Conservation (phyloP, 2,797 vertebrate species). For the Myotis myotis region DNA sequence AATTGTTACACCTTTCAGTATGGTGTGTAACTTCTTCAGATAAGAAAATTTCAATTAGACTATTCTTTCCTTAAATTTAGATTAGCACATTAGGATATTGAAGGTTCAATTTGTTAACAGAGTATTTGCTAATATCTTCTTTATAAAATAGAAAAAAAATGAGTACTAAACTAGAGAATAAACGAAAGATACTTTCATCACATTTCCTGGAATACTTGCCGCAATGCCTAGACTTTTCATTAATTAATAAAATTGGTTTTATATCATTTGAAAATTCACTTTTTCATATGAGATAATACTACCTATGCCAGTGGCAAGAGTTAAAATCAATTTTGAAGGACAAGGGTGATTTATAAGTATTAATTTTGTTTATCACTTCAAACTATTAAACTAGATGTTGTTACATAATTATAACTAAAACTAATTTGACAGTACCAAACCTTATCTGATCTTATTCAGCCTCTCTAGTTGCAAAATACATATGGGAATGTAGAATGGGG, state of each 20-base stretch:
- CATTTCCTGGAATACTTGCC: slow-evolving; percentile 56
- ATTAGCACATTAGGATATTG: background rate
- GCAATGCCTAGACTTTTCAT: slow-evolving; percentile 64
- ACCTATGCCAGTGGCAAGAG: slow-evolving; percentile 54
- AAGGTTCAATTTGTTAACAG: background rate
- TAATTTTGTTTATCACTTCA: slow-evolving; percentile 58
- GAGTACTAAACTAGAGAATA: background rate
- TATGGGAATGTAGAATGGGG: background rate
- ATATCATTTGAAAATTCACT: slow-evolving; percentile 71
- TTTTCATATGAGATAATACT: slow-evolving; percentile 74
- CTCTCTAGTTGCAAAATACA: background rate
- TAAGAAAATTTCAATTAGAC: background rate
- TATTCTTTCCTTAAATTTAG: background rate
- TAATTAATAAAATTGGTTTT: slow-evolving; percentile 74
- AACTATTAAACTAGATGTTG: slow-evolving; percentile 62
- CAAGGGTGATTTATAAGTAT: slow-evolving; percentile 67
- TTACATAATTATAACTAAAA: slow-evolving; percentile 61
- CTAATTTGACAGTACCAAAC: background rate
- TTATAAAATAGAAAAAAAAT: background rate
- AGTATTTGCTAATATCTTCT: background rate
- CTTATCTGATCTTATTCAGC: background rate
- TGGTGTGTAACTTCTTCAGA: background rate
- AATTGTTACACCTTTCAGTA: background rate
- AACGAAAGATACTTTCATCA: background rate
- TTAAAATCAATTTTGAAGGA: slow-evolving; percentile 77